phyloP scores from a whole-genome alignment of 1,140 invertebrate genomes.

The Drosophila nigrodunni region DNA sequence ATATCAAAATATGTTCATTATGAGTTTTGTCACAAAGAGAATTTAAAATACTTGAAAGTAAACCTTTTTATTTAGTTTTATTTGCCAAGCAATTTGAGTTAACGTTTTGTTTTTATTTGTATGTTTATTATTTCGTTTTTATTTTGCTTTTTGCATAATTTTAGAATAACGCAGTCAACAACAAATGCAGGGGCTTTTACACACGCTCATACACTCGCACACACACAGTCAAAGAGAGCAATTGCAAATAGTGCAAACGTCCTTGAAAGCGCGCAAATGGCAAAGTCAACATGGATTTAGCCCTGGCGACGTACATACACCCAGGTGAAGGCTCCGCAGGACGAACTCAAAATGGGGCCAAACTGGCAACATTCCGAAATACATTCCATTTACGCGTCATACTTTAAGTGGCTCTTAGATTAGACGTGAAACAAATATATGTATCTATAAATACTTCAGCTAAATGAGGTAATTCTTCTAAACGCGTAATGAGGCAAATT shows the following conservation, averaged over 20 bases:
- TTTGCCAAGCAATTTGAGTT: conserved; percentile 65
- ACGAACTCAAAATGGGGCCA: conserved; percentile 34
- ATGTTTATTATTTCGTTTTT: not conserved
- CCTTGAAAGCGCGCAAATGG: conserved; percentile 70
- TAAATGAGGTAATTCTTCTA: no score
- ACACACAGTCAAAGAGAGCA: conserved; percentile 52
- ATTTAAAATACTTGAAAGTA: conserved; percentile 46
- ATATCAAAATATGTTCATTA: conserved; percentile 11
- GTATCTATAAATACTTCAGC: not conserved
- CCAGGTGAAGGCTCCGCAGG: conserved; percentile 63
- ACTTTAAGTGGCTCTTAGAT: not conserved
- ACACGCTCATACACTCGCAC: conserved; percentile 32
- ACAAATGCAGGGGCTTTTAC: conserved; percentile 61
- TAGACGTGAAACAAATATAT: not conserved
- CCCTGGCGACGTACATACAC: conserved; percentile 60
- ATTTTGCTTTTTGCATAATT: conserved; percentile 24
- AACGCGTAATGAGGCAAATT: not conserved
- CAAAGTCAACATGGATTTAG: conserved; percentile 66
- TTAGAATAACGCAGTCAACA: conserved; percentile 36
- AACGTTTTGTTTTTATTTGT: conserved; percentile 37
- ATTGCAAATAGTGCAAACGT: conserved; percentile 76
- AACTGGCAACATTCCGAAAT: conserved; percentile 3
- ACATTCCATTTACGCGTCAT: not conserved
- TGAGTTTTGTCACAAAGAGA: conserved; percentile 49
- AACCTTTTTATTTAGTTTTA: conserved; percentile 38